Evolutionary conservation across 2,113 vertebrate genomes (phyloP).

Genomic region (Recurvirostra avosetta): DNA sequence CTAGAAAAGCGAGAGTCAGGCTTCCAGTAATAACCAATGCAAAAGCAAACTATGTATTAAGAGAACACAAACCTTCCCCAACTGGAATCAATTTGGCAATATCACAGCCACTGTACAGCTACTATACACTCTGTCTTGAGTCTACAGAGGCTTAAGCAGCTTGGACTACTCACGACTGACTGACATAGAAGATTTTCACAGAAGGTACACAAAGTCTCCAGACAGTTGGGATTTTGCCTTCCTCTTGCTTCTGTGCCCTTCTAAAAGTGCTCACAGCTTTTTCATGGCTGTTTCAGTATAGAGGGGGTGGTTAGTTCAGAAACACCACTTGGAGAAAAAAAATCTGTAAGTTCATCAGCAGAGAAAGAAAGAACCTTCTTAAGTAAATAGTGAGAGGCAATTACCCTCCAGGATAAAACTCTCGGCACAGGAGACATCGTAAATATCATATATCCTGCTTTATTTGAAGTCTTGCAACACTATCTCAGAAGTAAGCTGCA

Average conservation of each 20-base stretch:
- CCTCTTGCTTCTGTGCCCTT: not conserved
- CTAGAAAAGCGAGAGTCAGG: not conserved
- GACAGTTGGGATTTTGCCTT: not conserved
- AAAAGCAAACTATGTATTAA: rapidly evolving
- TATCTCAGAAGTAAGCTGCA: not conserved
- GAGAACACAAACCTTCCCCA: not conserved
- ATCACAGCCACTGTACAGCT: not conserved
- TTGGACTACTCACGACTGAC: not conserved
- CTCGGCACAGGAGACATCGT: not conserved
- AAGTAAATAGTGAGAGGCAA: not conserved
- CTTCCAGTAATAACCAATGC: not conserved
- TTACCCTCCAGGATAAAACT: not conserved
- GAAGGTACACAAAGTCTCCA: not conserved
- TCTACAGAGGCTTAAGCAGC: not conserved
- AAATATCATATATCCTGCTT: not conserved
- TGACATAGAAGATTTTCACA: not conserved
- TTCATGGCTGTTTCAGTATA: not conserved
- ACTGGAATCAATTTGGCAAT: not conserved
- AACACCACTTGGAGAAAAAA: not conserved
- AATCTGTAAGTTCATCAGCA: not conserved
- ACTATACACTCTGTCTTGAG: not conserved
- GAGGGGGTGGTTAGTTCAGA: not conserved
- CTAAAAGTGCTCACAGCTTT: not conserved
- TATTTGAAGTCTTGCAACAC: not conserved
- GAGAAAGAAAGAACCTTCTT: not conserved